These are phyloP conservation scores for Colletes gigas DNA, from an alignment of 1,140 invertebrate genomes.

Conservation along the genomic window DNA sequence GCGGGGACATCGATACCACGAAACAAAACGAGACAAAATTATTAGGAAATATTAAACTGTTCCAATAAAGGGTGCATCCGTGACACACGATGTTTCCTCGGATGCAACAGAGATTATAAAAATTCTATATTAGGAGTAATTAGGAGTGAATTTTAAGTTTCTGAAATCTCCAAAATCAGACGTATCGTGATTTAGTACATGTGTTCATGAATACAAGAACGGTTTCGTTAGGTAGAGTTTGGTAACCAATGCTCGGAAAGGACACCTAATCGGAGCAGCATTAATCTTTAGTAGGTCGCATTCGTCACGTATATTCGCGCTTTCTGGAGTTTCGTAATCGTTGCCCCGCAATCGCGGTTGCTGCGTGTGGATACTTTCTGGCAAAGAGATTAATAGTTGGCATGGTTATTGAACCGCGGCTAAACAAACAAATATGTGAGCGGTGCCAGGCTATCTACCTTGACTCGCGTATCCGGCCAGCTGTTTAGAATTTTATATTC, in stretches of 20 bases:
- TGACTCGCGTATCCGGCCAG: slow-evolving; percentile 14
- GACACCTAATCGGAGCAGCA: neutral
- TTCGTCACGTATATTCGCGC: slow-evolving; percentile 14
- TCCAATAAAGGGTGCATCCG: too few relatives aligned
- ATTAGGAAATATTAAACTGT: too few relatives aligned
- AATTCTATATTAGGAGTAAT: too few relatives aligned
- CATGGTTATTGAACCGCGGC: slow-evolving; percentile 27
- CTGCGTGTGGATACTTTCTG: neutral
- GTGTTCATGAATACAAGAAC: too few relatives aligned
- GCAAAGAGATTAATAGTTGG: slow-evolving; percentile 29
- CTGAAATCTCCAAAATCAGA: too few relatives aligned
- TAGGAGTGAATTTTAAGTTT: too few relatives aligned
- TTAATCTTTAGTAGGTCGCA: neutral
- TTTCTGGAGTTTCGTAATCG: slow-evolving; percentile 38
- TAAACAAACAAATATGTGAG: slow-evolving; percentile 38
- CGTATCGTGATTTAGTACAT: too few relatives aligned
- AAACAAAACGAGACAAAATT: neutral
- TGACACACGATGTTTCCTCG: too few relatives aligned
- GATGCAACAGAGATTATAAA: too few relatives aligned
- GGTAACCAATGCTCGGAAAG: neutral
- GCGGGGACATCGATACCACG: neutral
- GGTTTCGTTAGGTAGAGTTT: neutral
- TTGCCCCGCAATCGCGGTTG: neutral
- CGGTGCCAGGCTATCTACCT: slow-evolving; percentile 9
- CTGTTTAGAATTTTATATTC: slow-evolving; percentile 3